Conservation (phyloP, 2,113 vertebrate species). For the Malurus melanocephalus region DNA sequence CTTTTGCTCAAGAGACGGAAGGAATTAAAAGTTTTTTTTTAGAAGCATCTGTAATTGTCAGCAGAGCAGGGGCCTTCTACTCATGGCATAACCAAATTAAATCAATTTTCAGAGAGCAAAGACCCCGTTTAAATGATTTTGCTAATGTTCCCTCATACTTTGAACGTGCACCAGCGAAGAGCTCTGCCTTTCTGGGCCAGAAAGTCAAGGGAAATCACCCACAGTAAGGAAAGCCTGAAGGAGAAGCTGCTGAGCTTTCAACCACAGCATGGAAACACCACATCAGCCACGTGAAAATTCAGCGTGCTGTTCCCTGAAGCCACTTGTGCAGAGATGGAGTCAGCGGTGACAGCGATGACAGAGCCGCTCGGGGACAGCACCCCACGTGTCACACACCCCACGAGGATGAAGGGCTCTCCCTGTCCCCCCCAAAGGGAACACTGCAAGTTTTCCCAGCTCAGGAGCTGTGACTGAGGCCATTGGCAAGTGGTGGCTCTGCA, state of each 20-base stretch:
- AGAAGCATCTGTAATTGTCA: background rate
- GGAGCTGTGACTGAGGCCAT: background rate
- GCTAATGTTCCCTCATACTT: accelerated
- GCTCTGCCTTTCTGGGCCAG: background rate
- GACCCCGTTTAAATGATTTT: background rate
- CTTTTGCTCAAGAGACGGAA: background rate
- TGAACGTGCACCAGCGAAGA: background rate
- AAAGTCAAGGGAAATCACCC: background rate
- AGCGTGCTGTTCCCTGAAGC: background rate
- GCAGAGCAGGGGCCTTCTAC: background rate
- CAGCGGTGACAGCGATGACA: background rate
- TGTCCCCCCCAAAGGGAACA: background rate
- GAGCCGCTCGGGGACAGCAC: background rate
- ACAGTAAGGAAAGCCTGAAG: background rate
- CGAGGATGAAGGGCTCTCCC: background rate
- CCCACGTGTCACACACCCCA: background rate
- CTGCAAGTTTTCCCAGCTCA: background rate
- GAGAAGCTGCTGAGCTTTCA: background rate
- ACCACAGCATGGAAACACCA: background rate
- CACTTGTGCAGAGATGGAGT: background rate
- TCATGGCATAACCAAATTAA: background rate
- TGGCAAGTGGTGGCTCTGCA: background rate
- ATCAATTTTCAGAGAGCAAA: background rate
- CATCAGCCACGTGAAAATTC: background rate
- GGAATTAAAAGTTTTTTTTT: background rate